Evolutionary conservation across 30 jellyfish, hydroid and myxozoan genomes (phyloP), one percentile per base, ranked within the genome.

Genomic region (Mastigias papua): DNA sequence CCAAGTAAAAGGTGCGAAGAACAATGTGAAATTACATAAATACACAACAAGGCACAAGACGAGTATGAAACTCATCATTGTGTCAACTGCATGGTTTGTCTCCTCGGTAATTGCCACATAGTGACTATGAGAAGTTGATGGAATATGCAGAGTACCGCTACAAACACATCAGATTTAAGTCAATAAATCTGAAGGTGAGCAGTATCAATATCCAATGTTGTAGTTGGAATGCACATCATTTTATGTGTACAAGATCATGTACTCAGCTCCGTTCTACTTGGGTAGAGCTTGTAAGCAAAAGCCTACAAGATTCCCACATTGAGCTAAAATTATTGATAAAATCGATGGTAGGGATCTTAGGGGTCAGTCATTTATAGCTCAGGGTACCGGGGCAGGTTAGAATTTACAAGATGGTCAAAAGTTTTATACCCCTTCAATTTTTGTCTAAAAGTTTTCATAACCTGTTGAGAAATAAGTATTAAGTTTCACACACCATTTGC

Each of bases 71-170:
- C n/a, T n/a, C 30, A 60, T n/a, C 0, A 7, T 54, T 0, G 0
- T 87, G 89, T 93, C 76, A 48, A 57, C 92, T 93, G 98, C 94
- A 93, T 93, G 98, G 98, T 93, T 93, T 87, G 67, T 81, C 98
- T 93, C 91, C 97, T 80, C 90, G 51, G 58, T 87, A 61, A 93
- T 71, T 57, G 97, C 62, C 91, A 87, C 97, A 81, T 80, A 93
- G 93, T 87, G 91, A 83, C 97, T 93, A 76, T 64, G 90, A 80
- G 83, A 93, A 93, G 98, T 51, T 73, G 70, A 93, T 93, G 98
- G 98, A 93, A 93, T 93, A 93, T 93, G 94, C 98, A 93, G 89
- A 61, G 96, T 70, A 77, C 89, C 73, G 87, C 92, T 69, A 28
- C 92, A 54, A 83, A 83, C 92, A 58, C 62, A 60, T 32, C 86